Base-by-base conservation (phyloP, 2,113 vertebrate genomes). In the Pyxicephalus adspersus region DNA sequence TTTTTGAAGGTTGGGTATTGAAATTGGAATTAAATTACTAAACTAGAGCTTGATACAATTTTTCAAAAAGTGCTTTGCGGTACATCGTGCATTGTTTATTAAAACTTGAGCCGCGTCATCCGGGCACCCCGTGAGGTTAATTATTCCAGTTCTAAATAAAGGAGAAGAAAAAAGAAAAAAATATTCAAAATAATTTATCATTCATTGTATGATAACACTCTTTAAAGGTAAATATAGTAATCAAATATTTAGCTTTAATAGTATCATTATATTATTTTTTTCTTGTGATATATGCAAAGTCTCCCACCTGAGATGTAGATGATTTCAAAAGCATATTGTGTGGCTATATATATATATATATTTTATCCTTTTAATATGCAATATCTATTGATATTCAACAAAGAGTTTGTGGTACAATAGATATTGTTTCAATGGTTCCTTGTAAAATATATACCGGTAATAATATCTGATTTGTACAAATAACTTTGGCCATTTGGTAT, bases 1-100 rank as follows among this genome's bases (percentile, higher is more conserved):
- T 84, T 83, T 8, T 31, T 26, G 83, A 85, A 85, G 67, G 83
- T 85, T 84, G 25, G n/a, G 84, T 81, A 84, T 70, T 60, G 61
- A 74, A 82, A 81, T 75, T 66, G 60, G 79, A 81, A 81, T 64
- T 55, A 73, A 74, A 74, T 81, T 54, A 74, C 57, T 55, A 81
- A 74, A 58, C 68, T n/a, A 16, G 58, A 25, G 45, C n/a, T 54
- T 81, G 80, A 82, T 74, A 64, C 66, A 57, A 74, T 65, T 74
- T 65, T 65, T 81, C 60, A 7, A 19, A n/a, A 74, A 54, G 22
- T 5, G 23, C 54, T 75, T 25, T 38, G 22, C 80, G 57, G 26
- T 18, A 1, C 50, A 55, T 57, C 11, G 16, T n/a, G 17, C 38
- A 82, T 82, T 75, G 70, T 74, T 74, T 65, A 65, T 75, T 20